Conservation (phyloP, 2,113 vertebrate genomes). For the Marmota monax region DNA sequence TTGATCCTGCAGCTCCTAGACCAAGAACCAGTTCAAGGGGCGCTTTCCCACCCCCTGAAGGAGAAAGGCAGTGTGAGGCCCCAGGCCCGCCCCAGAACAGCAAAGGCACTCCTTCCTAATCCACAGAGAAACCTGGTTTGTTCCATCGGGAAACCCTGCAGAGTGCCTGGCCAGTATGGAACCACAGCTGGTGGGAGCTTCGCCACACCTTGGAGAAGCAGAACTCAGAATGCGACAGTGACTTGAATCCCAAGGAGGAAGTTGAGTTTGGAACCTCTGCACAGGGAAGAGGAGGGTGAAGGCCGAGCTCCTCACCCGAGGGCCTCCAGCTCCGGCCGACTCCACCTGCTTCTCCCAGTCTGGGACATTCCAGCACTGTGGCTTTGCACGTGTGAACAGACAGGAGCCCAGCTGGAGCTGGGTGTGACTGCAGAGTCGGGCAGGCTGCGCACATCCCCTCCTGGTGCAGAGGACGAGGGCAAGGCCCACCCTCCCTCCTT, state of each 20-base stretch:
- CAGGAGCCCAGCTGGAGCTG: not conserved
- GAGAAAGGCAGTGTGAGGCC: not conserved
- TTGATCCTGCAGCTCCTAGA: not conserved
- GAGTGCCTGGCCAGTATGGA: fast-evolving
- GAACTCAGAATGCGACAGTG: not conserved
- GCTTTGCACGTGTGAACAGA: fast-evolving
- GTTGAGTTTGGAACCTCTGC: not conserved
- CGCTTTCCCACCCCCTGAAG: not conserved
- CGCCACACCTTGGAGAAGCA: fast-evolving
- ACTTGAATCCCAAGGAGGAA: fast-evolving
- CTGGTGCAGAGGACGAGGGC: not conserved
- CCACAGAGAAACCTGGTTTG: not conserved
- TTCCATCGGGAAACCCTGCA: fast-evolving
- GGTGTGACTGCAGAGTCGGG: fast-evolving
- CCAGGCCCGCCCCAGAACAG: no score
- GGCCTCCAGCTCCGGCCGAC: not conserved
- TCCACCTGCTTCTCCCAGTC: not conserved
- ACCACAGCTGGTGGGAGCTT: not conserved
- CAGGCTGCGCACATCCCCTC: not conserved
- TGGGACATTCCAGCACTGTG: not conserved
- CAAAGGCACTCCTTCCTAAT: not conserved
- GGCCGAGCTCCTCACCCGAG: not conserved
- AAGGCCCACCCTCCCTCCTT: not conserved
- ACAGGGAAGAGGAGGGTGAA: fast-evolving
- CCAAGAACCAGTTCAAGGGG: fast-evolving